These are phyloP conservation scores for Drosophila cracens DNA, from an alignment of 2,888 invertebrate genomes.

Conservation along the genomic window DNA sequence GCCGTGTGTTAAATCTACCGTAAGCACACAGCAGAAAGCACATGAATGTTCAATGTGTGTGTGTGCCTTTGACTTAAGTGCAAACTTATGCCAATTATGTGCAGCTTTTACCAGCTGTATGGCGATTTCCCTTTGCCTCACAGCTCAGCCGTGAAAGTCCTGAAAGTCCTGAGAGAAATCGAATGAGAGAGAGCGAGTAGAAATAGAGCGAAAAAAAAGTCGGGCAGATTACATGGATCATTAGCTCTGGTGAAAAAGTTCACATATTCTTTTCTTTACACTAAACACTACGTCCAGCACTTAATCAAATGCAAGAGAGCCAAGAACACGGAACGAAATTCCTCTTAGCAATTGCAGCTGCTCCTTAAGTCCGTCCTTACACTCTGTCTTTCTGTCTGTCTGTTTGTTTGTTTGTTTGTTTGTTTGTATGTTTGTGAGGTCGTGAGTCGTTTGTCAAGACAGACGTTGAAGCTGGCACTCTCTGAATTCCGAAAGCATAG, in stretches of 20 bases:
- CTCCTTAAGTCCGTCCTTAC: slow-evolving; percentile 5
- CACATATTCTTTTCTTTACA: slow-evolving; percentile 63
- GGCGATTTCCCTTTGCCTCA: slow-evolving; percentile 13
- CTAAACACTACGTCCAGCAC: slow-evolving; percentile 71
- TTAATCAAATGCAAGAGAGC: slow-evolving; percentile 69
- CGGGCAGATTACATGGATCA: slow-evolving; percentile 74
- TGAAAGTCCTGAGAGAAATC: not conserved
- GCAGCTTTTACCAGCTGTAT: slow-evolving; percentile 53
- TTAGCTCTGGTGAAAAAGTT: slow-evolving; percentile 76
- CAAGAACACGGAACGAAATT: not conserved
- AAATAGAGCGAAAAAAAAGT: slow-evolving; percentile 14
- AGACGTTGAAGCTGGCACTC: slow-evolving; percentile 28
- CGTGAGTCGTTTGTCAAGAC: slow-evolving; percentile 43
- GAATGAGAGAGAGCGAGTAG: not conserved
- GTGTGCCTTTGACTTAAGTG: slow-evolving; percentile 69
- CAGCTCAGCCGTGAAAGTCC: not conserved
- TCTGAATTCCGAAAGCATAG: slow-evolving; percentile 40
- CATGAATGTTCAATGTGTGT: slow-evolving; percentile 11
- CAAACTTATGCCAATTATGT: slow-evolving; percentile 77
- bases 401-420: not conserved
- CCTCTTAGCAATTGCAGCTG: slow-evolving; percentile 7
- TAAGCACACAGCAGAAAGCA: slow-evolving; percentile 47
- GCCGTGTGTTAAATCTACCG: slow-evolving; percentile 71
- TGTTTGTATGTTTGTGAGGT: slow-evolving; percentile 11
- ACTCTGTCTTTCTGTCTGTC: not conserved